Base-by-base conservation (phyloP, 1,140 invertebrate species). In the Drosophila ananassae region DNA sequence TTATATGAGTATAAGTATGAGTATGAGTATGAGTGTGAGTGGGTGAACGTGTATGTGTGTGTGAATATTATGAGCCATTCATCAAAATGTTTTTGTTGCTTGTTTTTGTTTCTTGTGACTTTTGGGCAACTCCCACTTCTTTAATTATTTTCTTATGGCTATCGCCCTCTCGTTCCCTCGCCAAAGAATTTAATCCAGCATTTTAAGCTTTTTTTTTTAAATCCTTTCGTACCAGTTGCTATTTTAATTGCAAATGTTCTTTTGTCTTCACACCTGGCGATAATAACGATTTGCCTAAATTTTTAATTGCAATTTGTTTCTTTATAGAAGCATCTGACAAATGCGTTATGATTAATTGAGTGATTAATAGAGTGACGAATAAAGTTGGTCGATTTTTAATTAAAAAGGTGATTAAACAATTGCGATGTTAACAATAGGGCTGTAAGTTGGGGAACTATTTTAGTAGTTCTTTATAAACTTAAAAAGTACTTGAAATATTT, bases 81-180 rank as follows among this genome's bases (percentile, higher is more conserved):
- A 89, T 90, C 89, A 90, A 89, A 89, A 71, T 78, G 46, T 60
- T 73, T 84, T 61, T 79, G 50, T 60, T 77, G 71, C 79, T 24
- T 51, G 69, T 77, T 50, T 60, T 46, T 44, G 53, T 55, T 24
- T 69, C 59, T 51, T 69, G 34, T 71, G 64, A 73, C 69, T 89
- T 89, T 89, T 64, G 59, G 89, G 89, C 66, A 71, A 90, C 89
- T 89, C 89, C 89, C 89, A 90, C 89, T 85, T 90, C 72, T 51
- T 68, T 80, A 71, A 77, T 74, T 69, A 60, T 75, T 63, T 72
- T 61, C 37, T 50, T 52, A 54, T 67, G n/a, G 37, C 39, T 52
- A 17, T 46, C n/a, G 53, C 30, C n/a, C 7, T 28, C 48, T 52
- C 58, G 54, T 9, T 54, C 3, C 8, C 9, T 32, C 25, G 30